Percentiles rank a stretch among this genome's conserved stretches.
These are phyloP conservation scores for Phylloscopus trochilus DNA, from an alignment of 2,113 vertebrate genomes.

Conservation along the genomic window DNA sequence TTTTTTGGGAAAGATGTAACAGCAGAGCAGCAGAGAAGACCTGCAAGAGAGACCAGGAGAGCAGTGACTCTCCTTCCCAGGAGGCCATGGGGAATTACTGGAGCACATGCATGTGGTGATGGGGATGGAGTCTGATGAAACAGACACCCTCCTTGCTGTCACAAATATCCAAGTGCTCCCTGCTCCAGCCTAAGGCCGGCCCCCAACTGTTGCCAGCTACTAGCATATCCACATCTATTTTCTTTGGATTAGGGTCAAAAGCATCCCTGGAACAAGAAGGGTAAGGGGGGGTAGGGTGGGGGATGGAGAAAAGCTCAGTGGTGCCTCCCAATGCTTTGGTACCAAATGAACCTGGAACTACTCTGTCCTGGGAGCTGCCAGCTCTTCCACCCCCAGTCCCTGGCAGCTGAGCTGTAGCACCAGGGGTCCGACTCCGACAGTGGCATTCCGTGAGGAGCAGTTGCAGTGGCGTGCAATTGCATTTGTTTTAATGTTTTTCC, in stretches of 20 bases:
- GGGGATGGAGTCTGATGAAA: neutral
- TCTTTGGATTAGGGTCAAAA: neutral
- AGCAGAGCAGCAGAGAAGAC: neutral
- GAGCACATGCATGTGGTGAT: neutral
- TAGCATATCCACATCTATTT: neutral
- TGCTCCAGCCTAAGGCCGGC: neutral
- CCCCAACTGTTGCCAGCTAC: neutral
- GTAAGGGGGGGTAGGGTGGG: neutral
- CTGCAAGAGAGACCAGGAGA: neutral
- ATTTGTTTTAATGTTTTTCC: neutral
- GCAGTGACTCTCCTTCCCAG: fast-evolving
- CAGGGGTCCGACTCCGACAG: fast-evolving
- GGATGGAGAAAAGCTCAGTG: neutral
- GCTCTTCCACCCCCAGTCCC: neutral
- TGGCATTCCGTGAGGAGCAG: neutral
- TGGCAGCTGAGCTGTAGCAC: neutral
- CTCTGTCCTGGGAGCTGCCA: neutral
- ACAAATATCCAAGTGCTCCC: neutral
- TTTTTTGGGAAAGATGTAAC: neutral
- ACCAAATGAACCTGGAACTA: neutral
- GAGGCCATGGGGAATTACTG: neutral
- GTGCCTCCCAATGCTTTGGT: neutral
- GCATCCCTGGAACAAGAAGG: neutral
- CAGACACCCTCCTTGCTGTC: neutral
- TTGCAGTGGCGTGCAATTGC: neutral